phyloP scores from a whole-genome alignment of 2,113 vertebrate species.

The Dolichallabes microphthalmus region DNA sequence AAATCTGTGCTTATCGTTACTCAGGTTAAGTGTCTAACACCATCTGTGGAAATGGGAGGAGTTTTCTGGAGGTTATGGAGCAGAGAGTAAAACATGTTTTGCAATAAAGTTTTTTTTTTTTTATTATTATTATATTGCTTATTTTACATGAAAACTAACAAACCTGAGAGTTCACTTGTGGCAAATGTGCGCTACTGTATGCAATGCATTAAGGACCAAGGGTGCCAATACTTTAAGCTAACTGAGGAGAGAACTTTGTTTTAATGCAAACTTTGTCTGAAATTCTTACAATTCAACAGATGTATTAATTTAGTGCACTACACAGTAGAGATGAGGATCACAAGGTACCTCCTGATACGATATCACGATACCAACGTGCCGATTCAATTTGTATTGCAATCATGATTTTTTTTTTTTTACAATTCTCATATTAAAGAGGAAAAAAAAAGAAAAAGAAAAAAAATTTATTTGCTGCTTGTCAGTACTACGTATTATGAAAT shows the following conservation, averaged over 20 bases:
- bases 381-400: too few species aligned
- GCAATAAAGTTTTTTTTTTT: too few species aligned
- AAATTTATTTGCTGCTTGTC: too few species aligned
- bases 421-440: too few species aligned
- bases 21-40: background rate
- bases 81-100: background rate
- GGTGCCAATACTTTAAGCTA: background rate
- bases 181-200: background rate
- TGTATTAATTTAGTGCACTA: background rate
- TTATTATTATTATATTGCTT: background rate
- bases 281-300: background rate
- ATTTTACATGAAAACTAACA: background rate
- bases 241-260: background rate
- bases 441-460: too few species aligned
- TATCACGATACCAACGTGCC: too few species aligned
- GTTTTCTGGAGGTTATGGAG: background rate
- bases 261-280: background rate
- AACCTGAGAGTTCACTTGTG: background rate
- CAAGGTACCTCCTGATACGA: too few species aligned
- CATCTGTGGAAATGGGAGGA: background rate
- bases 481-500: too few species aligned
- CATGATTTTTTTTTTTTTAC: too few species aligned
- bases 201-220: background rate
- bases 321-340: too few species aligned
- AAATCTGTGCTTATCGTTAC: too few species aligned